Conservation (phyloP, 2,113 vertebrate species). For the Sakesphorus luctuosus region DNA sequence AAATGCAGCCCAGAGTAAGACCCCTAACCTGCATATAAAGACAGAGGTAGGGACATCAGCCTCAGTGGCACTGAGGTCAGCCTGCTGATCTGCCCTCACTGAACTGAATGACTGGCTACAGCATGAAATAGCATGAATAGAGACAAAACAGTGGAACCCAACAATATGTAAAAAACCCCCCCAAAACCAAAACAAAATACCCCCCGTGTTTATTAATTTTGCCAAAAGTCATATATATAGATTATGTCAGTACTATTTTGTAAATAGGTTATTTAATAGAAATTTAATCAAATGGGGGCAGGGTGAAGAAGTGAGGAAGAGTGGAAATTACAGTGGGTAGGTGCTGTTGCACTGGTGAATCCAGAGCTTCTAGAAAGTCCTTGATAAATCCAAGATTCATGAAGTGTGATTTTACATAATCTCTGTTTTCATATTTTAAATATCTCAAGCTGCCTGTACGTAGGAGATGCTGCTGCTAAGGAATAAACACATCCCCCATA, state of each 20-base stretch:
- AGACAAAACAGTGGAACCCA: background rate
- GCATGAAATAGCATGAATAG: background rate
- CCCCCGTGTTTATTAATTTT: background rate
- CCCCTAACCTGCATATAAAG: background rate
- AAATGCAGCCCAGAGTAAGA: background rate
- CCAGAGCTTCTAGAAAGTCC: background rate
- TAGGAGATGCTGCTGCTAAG: constrained; percentile 24
- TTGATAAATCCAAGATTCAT: background rate
- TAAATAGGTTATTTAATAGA: background rate
- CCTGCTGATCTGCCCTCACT: background rate
- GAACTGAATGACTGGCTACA: background rate
- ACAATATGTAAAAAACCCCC: background rate
- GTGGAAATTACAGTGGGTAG: background rate
- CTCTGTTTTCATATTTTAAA: constrained; percentile 6
- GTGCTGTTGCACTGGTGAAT: background rate
- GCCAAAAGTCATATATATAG: background rate
- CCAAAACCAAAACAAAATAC: no score
- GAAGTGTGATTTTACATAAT: constrained; percentile 11
- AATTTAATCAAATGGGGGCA: background rate
- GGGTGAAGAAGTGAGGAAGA: background rate
- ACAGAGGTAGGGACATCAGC: background rate
- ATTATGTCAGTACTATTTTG: background rate
- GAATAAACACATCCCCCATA: constrained; percentile 16
- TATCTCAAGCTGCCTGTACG: background rate
- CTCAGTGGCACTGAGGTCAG: background rate